Evolutionary conservation across 2,797 vertebrate genomes (phyloP).

Genomic region (Parauchenoglanis punctatus): DNA sequence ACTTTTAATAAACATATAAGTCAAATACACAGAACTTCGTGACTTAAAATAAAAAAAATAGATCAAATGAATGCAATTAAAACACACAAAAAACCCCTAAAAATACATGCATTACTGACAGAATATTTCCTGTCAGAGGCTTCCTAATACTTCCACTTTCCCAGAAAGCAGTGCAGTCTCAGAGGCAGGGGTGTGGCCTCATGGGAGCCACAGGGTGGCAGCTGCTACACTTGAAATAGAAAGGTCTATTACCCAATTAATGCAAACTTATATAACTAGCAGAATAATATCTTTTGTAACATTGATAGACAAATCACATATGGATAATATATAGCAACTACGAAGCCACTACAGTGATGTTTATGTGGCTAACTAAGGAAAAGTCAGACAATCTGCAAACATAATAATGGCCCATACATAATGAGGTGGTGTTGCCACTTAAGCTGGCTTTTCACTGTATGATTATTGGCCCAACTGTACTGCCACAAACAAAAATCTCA

Average conservation of each 20-base stretch:
- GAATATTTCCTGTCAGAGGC: conserved; percentile 24
- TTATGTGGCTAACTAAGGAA: background rate
- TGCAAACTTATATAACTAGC: background rate
- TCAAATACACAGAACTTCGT: conserved; percentile 42
- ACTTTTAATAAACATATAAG: conserved; percentile 30
- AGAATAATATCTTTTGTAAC: background rate
- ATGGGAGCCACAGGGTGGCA: background rate
- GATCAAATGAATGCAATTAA: background rate
- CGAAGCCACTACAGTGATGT: background rate
- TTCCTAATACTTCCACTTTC: conserved; percentile 46
- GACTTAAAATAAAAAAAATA: conserved; percentile 41
- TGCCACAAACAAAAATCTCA: background rate
- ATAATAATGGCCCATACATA: background rate
- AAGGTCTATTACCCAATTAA: background rate
- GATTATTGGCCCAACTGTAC: background rate
- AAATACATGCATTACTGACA: conserved; percentile 10
- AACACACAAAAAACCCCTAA: conserved; percentile 1
- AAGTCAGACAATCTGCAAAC: background rate
- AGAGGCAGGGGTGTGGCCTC: background rate
- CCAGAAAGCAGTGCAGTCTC: conserved; percentile 53
- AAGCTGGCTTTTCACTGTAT: background rate
- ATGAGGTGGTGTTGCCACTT: background rate
- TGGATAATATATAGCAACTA: background rate
- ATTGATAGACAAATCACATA: background rate
- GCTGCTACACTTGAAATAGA: background rate